phyloP scores from a whole-genome alignment of 1,140 invertebrate genomes.

The Lithobius niger region DNA sequence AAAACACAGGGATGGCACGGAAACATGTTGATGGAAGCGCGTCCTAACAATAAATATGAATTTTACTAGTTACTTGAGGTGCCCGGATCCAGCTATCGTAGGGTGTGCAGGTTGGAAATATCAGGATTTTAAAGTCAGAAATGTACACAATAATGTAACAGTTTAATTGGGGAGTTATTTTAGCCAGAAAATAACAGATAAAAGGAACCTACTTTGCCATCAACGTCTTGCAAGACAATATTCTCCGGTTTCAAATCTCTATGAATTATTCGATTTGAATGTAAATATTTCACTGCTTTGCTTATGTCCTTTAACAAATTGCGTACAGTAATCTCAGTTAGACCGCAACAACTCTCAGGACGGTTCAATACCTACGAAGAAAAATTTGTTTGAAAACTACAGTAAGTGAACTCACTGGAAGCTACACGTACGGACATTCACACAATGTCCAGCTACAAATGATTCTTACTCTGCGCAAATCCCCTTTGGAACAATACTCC shows the following conservation, averaged over 20 bases:
- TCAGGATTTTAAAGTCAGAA: too few relatives aligned
- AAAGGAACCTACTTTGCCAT: constrained; percentile 32
- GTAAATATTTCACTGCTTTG: constrained; percentile 62
- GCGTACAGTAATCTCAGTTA: constrained; percentile 52
- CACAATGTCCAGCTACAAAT: neutral
- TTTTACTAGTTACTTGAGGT: too few relatives aligned
- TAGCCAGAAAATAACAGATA: too few relatives aligned
- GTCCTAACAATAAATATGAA: too few relatives aligned
- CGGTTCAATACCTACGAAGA: constrained; percentile 42
- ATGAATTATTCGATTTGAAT: constrained; percentile 62
- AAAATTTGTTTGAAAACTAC: neutral
- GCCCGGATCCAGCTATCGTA: too few relatives aligned
- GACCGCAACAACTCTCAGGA: constrained; percentile 54
- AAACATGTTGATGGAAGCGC: too few relatives aligned
- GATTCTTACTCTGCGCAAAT: constrained; percentile 48
- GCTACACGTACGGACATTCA: neutral
- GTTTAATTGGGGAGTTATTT: too few relatives aligned
- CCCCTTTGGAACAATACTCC: constrained; percentile 75
- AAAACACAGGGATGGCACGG: too few relatives aligned
- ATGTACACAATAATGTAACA: too few relatives aligned
- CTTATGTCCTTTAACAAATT: constrained; percentile 51
- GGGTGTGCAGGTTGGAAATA: too few relatives aligned
- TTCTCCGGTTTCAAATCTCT: constrained; percentile 85
- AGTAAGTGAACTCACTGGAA: neutral
- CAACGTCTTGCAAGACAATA: constrained; percentile 55